Evolutionary conservation across 1,140 invertebrate genomes (phyloP).

Genomic region (Campodea augens): DNA sequence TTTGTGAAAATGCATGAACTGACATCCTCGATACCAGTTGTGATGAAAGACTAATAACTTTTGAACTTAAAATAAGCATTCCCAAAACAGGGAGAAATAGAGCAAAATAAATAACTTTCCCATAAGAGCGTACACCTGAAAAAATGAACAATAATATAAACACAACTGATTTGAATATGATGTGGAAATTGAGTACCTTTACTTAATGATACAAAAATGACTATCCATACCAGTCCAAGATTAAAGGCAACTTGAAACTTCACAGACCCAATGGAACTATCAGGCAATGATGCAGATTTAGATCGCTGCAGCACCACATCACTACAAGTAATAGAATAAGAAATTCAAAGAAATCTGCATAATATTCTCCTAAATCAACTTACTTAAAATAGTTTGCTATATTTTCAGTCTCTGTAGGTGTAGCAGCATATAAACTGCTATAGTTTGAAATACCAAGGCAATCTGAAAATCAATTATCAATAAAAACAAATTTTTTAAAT

Average conservation of each 20-base stretch:
- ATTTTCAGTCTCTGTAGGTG: too few species aligned
- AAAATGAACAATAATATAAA: constrained; percentile 12
- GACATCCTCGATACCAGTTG: constrained; percentile 29
- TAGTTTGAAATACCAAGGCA: too few species aligned
- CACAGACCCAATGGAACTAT: constrained; percentile 40
- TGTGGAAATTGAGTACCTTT: constrained; percentile 35
- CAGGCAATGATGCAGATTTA: constrained; percentile 34
- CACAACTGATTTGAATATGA: constrained; percentile 3
- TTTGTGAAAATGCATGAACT: constrained; percentile 48
- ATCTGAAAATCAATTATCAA: too few species aligned
- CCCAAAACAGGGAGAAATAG: constrained; percentile 50
- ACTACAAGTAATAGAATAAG: constrained; percentile 31
- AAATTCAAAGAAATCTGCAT: constrained; percentile 1
- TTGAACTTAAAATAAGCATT: constrained; percentile 46
- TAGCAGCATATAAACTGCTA: too few species aligned
- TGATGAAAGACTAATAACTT: constrained; percentile 47
- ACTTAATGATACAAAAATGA: constrained; percentile 68
- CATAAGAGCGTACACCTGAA: constrained; percentile 54
- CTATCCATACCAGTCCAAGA: constrained; percentile 73
- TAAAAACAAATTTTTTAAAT: too few species aligned
- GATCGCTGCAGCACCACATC: constrained; percentile 54
- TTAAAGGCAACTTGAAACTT: constrained; percentile 79
- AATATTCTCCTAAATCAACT: constrained; percentile 2
- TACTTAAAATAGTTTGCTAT: constrained; percentile 46
- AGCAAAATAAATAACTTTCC: constrained; percentile 58